Conservation (phyloP, 2,888 invertebrate genomes). For the Biston stratarius region DNA sequence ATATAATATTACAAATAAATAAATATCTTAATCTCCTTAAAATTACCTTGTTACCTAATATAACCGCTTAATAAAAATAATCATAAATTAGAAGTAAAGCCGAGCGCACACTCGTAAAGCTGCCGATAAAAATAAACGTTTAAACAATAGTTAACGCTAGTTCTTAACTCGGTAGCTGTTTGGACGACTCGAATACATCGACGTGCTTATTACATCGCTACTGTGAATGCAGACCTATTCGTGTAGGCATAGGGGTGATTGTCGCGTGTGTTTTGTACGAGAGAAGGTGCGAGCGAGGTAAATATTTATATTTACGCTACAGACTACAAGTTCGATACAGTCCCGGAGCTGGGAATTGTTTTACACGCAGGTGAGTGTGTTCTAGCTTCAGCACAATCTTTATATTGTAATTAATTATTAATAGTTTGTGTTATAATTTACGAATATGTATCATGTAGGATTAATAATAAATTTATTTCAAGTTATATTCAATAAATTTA, state of each 20-base stretch:
- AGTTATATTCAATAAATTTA: too few relatives aligned
- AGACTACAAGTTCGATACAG: conserved; percentile 39
- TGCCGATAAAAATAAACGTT: conserved; percentile 45
- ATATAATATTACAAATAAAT: not conserved
- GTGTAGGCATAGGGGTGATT: conserved; percentile 8
- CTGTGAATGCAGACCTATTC: conserved; percentile 18
- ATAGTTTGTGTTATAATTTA: not conserved
- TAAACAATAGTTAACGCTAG: conserved; percentile 43
- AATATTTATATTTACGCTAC: conserved; percentile 63
- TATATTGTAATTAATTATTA: too few relatives aligned
- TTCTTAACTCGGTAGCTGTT: conserved; percentile 39
- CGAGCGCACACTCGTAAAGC: conserved; percentile 29
- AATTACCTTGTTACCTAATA: conserved; percentile 30
- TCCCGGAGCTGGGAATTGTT: conserved; percentile 44
- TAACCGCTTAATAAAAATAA: conserved; percentile 28
- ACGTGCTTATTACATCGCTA: conserved; percentile 27
- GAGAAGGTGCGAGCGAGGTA: conserved; percentile 63
- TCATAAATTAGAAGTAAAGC: conserved; percentile 33
- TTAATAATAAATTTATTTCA: too few relatives aligned
- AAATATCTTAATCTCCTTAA: conserved; percentile 22
- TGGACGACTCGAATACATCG: conserved; percentile 39
- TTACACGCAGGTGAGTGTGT: conserved; percentile 53
- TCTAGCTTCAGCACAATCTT: conserved; percentile 25
- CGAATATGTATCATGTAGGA: not conserved
- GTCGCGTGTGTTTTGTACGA: conserved; percentile 43